Percentiles rank a stretch among this genome's conserved stretches.
phyloP scores from a whole-genome alignment of 2,888 invertebrate genomes.

The Nomada fucata region DNA sequence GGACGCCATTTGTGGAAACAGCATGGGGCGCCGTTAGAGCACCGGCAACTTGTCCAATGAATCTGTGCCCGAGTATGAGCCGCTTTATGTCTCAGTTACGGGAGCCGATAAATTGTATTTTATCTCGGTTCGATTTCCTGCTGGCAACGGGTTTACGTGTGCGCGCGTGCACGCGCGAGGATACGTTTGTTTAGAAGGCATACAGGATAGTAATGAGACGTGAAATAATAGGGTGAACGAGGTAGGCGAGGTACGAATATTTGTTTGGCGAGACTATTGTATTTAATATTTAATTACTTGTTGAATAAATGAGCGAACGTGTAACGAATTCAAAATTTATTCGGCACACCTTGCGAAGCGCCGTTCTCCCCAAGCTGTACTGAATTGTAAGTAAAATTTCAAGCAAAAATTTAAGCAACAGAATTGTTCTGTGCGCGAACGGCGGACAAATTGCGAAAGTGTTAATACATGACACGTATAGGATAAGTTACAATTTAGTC shows the following conservation, averaged over 20 bases:
- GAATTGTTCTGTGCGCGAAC: no score
- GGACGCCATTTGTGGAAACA: slow-evolving; percentile 57
- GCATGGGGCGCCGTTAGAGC: slow-evolving; percentile 60
- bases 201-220: not conserved
- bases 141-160: not conserved
- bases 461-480: no score
- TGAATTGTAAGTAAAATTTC: no score
- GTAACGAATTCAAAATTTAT: not conserved
- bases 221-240: not conserved
- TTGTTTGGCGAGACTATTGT: not conserved
- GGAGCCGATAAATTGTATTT: slow-evolving; percentile 54
- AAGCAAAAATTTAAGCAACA: no score
- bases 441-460: no score
- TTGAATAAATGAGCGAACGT: not conserved
- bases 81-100: slow-evolving; percentile 61
- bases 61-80: slow-evolving; percentile 49
- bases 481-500: no score
- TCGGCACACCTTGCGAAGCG: no score
- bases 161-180: not conserved
- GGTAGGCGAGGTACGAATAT: not conserved
- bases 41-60: slow-evolving; percentile 61
- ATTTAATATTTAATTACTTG: not conserved
- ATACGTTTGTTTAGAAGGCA: not conserved
- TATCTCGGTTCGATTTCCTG: slow-evolving; percentile 60
- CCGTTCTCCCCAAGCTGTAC: no score